phyloP scores from a whole-genome alignment of 2,888 invertebrate genomes.

The Gasteruption jaculator region DNA sequence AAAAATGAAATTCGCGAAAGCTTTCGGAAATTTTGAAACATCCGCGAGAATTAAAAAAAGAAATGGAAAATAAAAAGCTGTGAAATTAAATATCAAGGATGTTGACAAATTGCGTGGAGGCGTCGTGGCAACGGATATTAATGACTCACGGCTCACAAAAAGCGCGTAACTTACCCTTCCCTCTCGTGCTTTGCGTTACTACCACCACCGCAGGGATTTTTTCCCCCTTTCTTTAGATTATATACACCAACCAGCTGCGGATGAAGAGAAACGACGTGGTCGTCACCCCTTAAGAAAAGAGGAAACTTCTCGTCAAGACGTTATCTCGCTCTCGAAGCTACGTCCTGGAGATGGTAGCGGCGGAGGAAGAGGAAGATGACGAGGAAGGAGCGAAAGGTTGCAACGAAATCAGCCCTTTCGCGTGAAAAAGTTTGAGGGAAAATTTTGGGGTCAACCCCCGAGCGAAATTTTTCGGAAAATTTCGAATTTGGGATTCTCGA shows the following conservation, averaged over 20 bases:
- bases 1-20: no score
- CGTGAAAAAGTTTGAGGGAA: no score
- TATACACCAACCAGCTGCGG: constrained; percentile 40
- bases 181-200: constrained; percentile 34
- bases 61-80: constrained; percentile 36
- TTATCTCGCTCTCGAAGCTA: no score
- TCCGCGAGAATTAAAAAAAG: neutral
- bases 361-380: constrained; percentile 7
- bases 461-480: no score
- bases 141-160: constrained; percentile 47
- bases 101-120: constrained; percentile 51
- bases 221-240: no score
- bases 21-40: no score
- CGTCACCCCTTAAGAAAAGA: constrained; percentile 32
- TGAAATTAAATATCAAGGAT: constrained; percentile 52
- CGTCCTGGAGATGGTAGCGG: no score
- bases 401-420: no score
- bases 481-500: no score
- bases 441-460: no score
- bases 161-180: constrained; percentile 41
- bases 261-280: constrained; percentile 50
- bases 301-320: constrained; percentile 31
- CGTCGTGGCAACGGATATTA: constrained; percentile 51
- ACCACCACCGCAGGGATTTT: no score
- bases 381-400: no score